Conservation (phyloP, 2,113 vertebrate genomes). For the Dromas ardeola region DNA sequence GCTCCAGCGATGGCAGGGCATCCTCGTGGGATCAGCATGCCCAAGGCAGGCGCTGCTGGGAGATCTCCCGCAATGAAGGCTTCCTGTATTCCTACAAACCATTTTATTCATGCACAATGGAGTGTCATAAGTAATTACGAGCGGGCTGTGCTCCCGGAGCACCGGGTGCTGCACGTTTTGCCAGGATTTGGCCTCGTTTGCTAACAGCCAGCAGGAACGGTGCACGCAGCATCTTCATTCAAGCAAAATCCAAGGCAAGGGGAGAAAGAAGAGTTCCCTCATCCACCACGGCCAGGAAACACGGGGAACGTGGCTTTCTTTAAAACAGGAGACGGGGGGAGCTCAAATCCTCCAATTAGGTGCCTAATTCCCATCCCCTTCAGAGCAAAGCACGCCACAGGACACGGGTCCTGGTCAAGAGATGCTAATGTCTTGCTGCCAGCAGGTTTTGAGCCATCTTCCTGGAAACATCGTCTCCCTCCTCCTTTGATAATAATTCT, state of each 20-base stretch:
- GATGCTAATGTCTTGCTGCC: not conserved
- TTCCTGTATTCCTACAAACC: not conserved
- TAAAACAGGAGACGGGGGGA: not conserved
- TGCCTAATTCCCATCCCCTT: not conserved
- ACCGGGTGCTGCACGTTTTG: fast-evolving
- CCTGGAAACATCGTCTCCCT: not conserved
- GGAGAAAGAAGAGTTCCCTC: not conserved
- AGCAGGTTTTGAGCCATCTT: not conserved
- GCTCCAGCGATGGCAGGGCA: fast-evolving
- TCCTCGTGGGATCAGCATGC: fast-evolving
- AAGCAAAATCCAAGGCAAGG: not conserved
- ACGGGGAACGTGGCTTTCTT: not conserved
- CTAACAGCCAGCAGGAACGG: not conserved
- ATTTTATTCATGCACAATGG: not conserved
- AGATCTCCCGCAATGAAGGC: not conserved
- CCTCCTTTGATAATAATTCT: not conserved
- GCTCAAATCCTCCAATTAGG: not conserved
- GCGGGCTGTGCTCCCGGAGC: not conserved
- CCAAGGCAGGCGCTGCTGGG: not conserved
- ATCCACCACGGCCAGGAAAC: not conserved
- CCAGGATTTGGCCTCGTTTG: not conserved
- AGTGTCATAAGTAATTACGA: not conserved
- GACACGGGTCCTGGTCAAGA: not conserved
- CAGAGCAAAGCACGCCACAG: not conserved
- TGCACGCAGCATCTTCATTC: not conserved